Percentiles rank a stretch among this genome's conserved stretches.
phyloP scores from a whole-genome alignment of 2,113 vertebrate species.

The Gnathonemus longibarbis region DNA sequence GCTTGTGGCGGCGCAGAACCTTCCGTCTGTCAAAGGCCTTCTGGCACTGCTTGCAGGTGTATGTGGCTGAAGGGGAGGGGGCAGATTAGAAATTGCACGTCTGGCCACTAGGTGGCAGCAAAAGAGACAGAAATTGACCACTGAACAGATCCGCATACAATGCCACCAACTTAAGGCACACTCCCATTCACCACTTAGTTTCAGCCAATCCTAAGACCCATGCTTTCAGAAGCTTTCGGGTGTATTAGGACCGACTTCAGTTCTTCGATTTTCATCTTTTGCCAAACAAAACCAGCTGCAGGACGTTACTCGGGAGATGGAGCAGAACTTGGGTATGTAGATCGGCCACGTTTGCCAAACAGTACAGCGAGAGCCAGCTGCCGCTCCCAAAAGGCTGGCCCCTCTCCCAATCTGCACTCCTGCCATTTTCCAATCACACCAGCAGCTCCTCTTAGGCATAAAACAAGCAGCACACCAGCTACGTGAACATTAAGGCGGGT shows the following conservation, averaged over 20 bases:
- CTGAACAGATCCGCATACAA: not conserved
- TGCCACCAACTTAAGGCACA: not conserved
- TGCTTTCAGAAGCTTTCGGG: not conserved
- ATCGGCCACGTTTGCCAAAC: not conserved
- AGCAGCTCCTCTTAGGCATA: not conserved
- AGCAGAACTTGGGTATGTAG: not conserved
- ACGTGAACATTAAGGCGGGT: not conserved
- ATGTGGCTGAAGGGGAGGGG: constrained; percentile 28
- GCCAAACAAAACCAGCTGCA: not conserved
- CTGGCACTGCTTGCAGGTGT: constrained; percentile 53
- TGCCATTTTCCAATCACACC: not conserved
- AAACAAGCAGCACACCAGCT: not conserved
- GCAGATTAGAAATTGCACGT: not conserved
- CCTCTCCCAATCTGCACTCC: too few species aligned
- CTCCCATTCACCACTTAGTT: not conserved
- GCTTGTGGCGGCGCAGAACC: constrained; percentile 55
- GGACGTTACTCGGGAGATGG: not conserved
- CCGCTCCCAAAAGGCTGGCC: not conserved
- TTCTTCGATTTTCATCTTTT: not conserved
- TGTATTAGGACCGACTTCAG: not conserved
- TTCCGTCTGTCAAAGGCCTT: constrained; percentile 49
- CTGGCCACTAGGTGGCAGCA: not conserved
- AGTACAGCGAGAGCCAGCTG: not conserved
- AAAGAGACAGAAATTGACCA: not conserved
- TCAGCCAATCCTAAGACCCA: not conserved